phyloP scores from a whole-genome alignment of 1,140 invertebrate genomes.

The Hylaeus anthracinus region DNA sequence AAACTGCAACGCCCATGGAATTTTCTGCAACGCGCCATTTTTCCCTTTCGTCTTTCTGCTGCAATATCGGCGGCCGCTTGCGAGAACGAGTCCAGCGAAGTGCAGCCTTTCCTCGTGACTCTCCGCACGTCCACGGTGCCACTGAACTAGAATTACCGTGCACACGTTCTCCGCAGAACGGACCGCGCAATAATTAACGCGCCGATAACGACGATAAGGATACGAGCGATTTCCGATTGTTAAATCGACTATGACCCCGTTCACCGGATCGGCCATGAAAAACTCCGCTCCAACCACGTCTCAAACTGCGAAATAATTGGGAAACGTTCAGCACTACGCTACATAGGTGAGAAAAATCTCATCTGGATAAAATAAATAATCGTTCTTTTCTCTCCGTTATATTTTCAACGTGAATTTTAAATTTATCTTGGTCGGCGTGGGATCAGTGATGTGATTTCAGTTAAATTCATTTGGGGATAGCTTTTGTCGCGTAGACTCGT shows the following conservation, averaged over 20 bases:
- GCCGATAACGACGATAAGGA: constrained; percentile 19
- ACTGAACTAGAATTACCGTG: constrained; percentile 28
- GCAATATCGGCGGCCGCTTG: constrained; percentile 17
- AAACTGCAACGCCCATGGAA: neutral
- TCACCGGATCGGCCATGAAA: neutral
- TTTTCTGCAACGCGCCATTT: constrained; percentile 17
- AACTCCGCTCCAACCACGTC: neutral
- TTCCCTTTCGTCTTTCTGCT: constrained; percentile 16
- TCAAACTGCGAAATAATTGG: neutral
- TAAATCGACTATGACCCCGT: constrained; percentile 1
- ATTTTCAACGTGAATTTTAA: no score
- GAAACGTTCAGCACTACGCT: neutral
- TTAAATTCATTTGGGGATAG: no score
- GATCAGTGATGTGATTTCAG: no score
- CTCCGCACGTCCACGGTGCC: constrained; percentile 2
- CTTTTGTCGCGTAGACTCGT: no score
- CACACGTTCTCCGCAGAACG: neutral
- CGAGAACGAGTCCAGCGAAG: constrained; percentile 1
- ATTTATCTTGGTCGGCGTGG: no score
- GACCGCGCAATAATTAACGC: constrained; percentile 23
- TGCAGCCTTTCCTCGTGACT: constrained; percentile 9
- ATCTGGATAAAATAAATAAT: no score
- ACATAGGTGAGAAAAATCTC: no score
- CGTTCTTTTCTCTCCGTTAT: no score
- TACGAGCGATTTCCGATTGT: neutral